phyloP scores from a whole-genome alignment of 1,140 invertebrate species.

The Zophobas atratus region DNA sequence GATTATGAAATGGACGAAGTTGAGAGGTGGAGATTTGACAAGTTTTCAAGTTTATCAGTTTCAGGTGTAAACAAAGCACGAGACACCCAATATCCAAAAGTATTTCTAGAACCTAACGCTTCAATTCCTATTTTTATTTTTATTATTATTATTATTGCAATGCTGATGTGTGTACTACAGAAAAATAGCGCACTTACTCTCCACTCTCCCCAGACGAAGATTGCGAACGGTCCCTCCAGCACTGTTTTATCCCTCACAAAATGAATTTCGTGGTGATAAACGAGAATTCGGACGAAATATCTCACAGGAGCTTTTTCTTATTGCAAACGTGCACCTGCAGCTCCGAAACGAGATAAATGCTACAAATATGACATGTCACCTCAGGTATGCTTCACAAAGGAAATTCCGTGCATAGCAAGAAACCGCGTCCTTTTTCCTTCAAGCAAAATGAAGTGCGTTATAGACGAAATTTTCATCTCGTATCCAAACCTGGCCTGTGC shows the following conservation, averaged over 20 bases:
- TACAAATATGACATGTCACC: constrained; percentile 23
- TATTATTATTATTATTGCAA: too few relatives aligned
- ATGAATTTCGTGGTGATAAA: constrained; percentile 25
- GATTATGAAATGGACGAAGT: too few relatives aligned
- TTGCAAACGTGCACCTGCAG: constrained; percentile 38
- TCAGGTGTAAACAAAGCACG: too few relatives aligned
- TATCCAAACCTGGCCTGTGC: neutral
- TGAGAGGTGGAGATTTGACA: too few relatives aligned
- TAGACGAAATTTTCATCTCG: constrained; percentile 16
- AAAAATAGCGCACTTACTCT: too few relatives aligned
- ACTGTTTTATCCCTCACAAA: constrained; percentile 16
- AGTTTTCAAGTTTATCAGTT: too few relatives aligned
- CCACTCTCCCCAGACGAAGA: neutral
- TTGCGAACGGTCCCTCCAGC: constrained; percentile 13
- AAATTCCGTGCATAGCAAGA: constrained; percentile 7
- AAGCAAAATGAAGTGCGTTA: constrained; percentile 25
- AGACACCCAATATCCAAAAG: too few relatives aligned
- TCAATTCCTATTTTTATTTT: too few relatives aligned
- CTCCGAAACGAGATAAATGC: constrained; percentile 32
- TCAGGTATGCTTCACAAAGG: constrained; percentile 34
- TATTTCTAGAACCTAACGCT: too few relatives aligned
- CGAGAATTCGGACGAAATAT: constrained; percentile 33
- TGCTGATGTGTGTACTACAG: too few relatives aligned
- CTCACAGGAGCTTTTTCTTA: constrained; percentile 15
- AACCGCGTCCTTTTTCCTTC: neutral